phyloP scores from a whole-genome alignment of 2,888 invertebrate species.

The Ophion obscuratus region DNA sequence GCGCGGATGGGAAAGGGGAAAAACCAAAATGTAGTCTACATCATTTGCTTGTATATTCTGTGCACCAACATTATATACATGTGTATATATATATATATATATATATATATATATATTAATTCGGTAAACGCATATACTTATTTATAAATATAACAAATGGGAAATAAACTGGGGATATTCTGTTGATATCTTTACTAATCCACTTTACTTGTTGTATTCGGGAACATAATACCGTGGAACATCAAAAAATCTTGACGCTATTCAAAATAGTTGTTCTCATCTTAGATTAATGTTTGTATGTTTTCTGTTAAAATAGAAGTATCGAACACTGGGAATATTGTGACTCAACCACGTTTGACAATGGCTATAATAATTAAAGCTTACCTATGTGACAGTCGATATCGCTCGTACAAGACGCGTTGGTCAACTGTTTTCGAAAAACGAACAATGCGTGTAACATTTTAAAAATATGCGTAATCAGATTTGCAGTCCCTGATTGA shows the following conservation, averaged over 20 bases:
- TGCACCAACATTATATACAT: conserved; percentile 71
- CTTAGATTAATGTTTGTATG: neutral
- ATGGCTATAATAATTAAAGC: too few relatives aligned
- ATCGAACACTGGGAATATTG: neutral
- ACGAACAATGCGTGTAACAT: too few relatives aligned
- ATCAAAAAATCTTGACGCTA: neutral
- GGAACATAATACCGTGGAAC: neutral
- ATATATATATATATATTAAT: conserved; percentile 68
- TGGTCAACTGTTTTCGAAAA: too few relatives aligned
- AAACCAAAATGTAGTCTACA: conserved; percentile 60
- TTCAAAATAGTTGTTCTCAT: neutral
- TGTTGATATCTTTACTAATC: neutral
- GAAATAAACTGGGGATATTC: neutral
- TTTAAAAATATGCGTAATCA: too few relatives aligned
- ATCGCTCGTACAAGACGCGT: too few relatives aligned
- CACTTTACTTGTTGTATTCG: neutral
- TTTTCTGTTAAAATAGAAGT: neutral
- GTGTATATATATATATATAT: conserved; percentile 55
- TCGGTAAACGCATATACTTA: conserved; percentile 30
- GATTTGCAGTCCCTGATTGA: too few relatives aligned
- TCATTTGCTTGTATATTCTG: conserved; percentile 80
- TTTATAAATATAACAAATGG: conserved; percentile 62
- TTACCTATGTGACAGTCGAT: too few relatives aligned
- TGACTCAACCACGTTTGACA: neutral
- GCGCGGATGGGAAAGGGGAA: conserved; percentile 7